Evolutionary conservation across 2,888 invertebrate species (phyloP).

Genomic region (Steinernema carpocapsae): DNA sequence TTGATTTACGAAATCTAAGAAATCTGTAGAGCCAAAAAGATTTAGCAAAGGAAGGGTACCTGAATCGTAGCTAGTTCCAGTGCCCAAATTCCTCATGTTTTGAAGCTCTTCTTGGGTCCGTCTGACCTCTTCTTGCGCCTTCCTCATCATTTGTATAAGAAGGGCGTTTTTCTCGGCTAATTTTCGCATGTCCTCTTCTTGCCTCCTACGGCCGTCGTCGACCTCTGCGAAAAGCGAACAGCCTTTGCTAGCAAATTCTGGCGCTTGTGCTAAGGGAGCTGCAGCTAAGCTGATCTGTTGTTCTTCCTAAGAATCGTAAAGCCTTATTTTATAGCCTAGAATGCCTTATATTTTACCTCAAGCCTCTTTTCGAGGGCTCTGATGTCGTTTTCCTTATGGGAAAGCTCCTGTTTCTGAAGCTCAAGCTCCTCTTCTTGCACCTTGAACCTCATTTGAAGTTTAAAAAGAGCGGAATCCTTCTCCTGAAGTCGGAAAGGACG

Average conservation of each 20-base stretch:
- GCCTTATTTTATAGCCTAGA: too few species aligned
- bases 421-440: background rate
- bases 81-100: too few species aligned
- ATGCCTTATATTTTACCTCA: background rate
- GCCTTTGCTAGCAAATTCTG: background rate
- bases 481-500: background rate
- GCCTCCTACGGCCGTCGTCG: constrained; percentile 1
- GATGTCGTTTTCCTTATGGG: background rate
- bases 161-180: background rate
- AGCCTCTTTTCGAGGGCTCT: background rate
- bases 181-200: background rate
- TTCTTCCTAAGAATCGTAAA: background rate
- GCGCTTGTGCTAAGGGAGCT: background rate
- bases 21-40: too few species aligned
- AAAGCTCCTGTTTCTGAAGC: background rate
- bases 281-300: background rate
- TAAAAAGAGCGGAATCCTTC: background rate
- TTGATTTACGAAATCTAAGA: background rate
- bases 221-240: constrained; percentile 17
- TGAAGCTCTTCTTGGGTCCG: too few species aligned
- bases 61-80: too few species aligned
- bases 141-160: background rate
- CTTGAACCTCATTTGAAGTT: background rate
- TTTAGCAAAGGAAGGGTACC: too few species aligned
- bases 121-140: too few species aligned